Conservation (phyloP, 2,113 vertebrate species). For the Heteronetta atricapilla region DNA sequence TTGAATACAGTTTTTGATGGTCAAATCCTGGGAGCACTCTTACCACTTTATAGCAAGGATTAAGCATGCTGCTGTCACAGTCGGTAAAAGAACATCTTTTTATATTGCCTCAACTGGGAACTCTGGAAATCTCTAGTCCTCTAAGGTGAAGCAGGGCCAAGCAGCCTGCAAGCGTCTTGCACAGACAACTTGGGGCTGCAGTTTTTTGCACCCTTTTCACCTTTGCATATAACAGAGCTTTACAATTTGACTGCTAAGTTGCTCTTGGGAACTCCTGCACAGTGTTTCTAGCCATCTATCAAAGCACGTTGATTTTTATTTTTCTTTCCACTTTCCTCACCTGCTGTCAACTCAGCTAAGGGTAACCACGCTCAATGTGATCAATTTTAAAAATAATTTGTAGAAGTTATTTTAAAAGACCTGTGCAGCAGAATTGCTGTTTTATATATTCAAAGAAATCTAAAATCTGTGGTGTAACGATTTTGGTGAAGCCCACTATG, state of each 20-base stretch:
- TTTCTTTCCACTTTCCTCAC: not conserved
- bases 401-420: not conserved
- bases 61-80: not conserved
- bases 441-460: not conserved
- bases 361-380: not conserved
- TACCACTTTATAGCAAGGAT: not conserved
- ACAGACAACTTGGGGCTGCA: not conserved
- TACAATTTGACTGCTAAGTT: not conserved
- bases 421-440: not conserved
- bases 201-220: not conserved
- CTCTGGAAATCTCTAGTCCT: not conserved
- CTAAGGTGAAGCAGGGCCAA: not conserved
- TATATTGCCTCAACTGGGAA: fast-evolving
- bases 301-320: not conserved
- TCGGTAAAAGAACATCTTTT: not conserved
- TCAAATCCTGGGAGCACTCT: not conserved
- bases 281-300: not conserved
- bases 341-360: not conserved
- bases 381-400: not conserved
- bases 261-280: not conserved
- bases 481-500: not conserved
- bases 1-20: not conserved
- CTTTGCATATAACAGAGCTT: not conserved
- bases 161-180: not conserved
- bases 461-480: not conserved